Base-by-base conservation (phyloP, 2,797 vertebrate genomes). In the Argentina silus region DNA sequence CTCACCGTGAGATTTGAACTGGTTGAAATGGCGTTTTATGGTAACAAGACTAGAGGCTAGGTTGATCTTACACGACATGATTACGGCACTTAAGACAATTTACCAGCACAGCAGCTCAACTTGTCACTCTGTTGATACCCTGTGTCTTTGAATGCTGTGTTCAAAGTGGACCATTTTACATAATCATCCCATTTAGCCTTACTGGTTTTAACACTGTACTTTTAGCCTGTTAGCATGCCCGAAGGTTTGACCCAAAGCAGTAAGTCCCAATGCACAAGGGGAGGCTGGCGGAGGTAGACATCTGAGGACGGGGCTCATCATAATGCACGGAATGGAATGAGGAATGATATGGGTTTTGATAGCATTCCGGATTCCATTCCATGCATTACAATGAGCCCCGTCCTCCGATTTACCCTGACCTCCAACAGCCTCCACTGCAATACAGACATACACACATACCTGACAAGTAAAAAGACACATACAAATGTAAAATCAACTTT, bases 81-180 rank as follows among this genome's bases (percentile, higher is more conserved):
- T 64, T 64, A 27, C 60, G 14, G 60, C 60, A 43, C 60, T 43
- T n/a, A 12, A 64, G 42, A 64, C 43, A 64, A 64, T 64, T 43
- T 17, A 44, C 43, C n/a, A 45, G 43, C 43, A 44, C 43, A 64
- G 44, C 17, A 64, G 42, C 43, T 57, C 7, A 19, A 57, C 17
- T 19, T 10, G 42, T 45, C 42, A n/a, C 43, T 47, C n/a, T 63
- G 8, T 64, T 64, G 15, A 64, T n/a, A 19, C 63, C n/a, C 50
- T 17, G n/a, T 56, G n/a, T 56, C 15, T 6, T 56, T 19, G n/a
- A 56, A 56, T 56, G 53, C 53, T 56, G n/a, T 56, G 7, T 48
- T 8, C 12, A 27, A 65, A 65, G 45, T 11, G n/a, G n/a, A 65
- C 42, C 45, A 11, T 45, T 19, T 8, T 19, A 43, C 43, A 65